Evolutionary conservation across 2,888 invertebrate species (phyloP).

Genomic region (Trachelus tabidus): DNA sequence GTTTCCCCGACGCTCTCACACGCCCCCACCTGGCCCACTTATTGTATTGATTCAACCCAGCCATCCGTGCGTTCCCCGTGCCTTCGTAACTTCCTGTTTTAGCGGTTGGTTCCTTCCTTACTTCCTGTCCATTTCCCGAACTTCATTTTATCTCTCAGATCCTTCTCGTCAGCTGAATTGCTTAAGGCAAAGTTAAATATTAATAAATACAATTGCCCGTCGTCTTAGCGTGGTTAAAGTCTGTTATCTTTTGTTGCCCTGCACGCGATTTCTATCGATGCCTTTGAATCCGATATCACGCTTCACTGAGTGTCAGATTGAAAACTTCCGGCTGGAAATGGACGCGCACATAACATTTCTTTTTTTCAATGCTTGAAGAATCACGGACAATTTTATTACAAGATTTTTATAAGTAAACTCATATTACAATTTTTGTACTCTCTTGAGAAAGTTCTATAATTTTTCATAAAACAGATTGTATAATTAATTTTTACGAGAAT

Average conservation of each 20-base stretch:
- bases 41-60: conserved; percentile 64
- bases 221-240: background rate
- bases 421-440: background rate
- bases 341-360: background rate
- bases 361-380: background rate
- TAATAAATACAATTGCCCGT: background rate
- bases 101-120: conserved; percentile 28
- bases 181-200: background rate
- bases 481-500: too few relatives aligned
- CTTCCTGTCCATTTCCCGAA: conserved; percentile 11
- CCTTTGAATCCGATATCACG: background rate
- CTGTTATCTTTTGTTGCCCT: background rate
- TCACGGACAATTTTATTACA: background rate
- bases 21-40: conserved; percentile 61
- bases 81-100: conserved; percentile 36
- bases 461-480: too few relatives aligned
- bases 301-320: background rate
- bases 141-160: background rate
- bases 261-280: background rate
- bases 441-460: background rate
- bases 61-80: conserved; percentile 46
- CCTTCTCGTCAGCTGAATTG: background rate
- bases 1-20: conserved; percentile 46
- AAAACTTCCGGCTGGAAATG: background rate
- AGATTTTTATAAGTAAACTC: background rate